Evolutionary conservation across 53 echinoderm and acorn worm species (phyloP).

Genomic region (Glandiceps talaboti): DNA sequence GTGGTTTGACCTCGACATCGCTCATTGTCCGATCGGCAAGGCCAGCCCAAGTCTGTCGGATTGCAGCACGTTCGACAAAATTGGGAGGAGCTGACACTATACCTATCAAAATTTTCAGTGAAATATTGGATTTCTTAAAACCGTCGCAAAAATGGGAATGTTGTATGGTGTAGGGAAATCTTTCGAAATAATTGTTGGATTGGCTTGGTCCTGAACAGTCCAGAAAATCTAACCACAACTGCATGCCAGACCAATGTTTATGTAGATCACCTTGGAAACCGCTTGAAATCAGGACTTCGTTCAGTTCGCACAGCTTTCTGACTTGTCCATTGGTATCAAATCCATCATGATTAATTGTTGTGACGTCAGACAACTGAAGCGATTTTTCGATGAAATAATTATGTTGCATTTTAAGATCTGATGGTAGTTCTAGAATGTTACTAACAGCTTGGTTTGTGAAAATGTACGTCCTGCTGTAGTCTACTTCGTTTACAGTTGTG

Average conservation of each 20-base stretch:
- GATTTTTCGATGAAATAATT: background rate
- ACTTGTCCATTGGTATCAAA: background rate
- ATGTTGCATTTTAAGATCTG: background rate
- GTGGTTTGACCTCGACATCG: conserved; percentile 18
- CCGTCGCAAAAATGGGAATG: background rate
- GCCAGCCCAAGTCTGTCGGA: conserved; percentile 28
- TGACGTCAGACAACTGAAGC: background rate
- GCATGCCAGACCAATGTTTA: background rate
- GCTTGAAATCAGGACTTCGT: background rate
- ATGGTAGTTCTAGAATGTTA: background rate
- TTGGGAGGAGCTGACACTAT: background rate
- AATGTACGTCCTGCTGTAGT: background rate
- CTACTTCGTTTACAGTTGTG: background rate
- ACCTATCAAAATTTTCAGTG: background rate
- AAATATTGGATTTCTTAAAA: background rate
- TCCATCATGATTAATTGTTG: background rate
- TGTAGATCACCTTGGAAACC: background rate
- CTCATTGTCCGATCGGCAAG: background rate
- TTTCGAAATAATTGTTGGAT: background rate
- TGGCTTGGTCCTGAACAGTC: background rate
- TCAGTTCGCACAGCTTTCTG: background rate
- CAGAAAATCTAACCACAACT: background rate
- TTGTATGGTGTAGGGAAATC: background rate
- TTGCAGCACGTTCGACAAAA: background rate
- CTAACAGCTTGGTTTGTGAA: too few species aligned